These are phyloP conservation scores for Pseudanteris insignis DNA, from an alignment of 2,888 invertebrate genomes.

Conservation along the genomic window DNA sequence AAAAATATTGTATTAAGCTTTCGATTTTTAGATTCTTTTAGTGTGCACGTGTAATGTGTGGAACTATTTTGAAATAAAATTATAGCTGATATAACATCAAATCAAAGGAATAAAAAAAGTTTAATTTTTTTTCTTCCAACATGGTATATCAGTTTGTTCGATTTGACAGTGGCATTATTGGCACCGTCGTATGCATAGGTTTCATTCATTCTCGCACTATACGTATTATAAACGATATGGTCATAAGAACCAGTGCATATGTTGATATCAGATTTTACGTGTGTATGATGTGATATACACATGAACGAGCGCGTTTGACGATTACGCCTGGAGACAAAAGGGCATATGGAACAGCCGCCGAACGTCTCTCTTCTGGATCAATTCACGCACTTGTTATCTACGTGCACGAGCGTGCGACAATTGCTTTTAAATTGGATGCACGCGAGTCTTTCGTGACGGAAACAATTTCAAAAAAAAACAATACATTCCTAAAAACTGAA, in stretches of 20 bases:
- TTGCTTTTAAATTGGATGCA: conserved; percentile 33
- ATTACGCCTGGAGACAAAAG: conserved; percentile 37
- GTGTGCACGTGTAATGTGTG: no score
- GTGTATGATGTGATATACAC: conserved; percentile 22
- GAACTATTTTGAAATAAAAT: no score
- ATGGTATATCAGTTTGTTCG: no score
- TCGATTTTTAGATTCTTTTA: no score
- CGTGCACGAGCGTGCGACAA: conserved; percentile 31
- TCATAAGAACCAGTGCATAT: conserved; percentile 22
- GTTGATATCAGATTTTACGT: conserved; percentile 18
- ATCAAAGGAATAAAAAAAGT: no score
- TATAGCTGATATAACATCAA: no score
- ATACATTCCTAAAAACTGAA: no score
- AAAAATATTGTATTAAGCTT: no score
- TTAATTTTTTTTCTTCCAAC: no score
- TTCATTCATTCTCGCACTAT: conserved; percentile 57
- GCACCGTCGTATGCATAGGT: conserved; percentile 62
- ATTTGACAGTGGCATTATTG: conserved; percentile 59
- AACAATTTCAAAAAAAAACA: no score
- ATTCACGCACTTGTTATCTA: conserved; percentile 32
- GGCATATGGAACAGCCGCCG: conserved; percentile 21
- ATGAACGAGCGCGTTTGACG: conserved; percentile 27
- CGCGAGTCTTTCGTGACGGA: conserved; percentile 23
- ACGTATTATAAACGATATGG: conserved; percentile 10
- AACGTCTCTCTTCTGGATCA: conserved; percentile 41